These are phyloP conservation scores for Circaetus cinerascens DNA, from an alignment of 2,113 vertebrate species.

Conservation along the genomic window DNA sequence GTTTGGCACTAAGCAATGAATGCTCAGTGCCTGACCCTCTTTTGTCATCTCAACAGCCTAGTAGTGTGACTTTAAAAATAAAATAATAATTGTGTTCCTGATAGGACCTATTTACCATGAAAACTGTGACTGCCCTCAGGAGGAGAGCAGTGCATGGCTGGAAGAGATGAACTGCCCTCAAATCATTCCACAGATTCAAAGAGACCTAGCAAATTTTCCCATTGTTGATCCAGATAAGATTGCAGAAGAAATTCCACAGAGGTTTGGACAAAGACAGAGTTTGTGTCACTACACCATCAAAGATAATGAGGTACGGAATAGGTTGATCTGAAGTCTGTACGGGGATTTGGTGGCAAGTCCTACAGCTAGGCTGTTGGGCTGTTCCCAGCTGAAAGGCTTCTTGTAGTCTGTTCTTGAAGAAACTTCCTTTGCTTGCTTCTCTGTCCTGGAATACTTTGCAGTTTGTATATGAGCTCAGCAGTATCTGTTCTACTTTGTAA, in stretches of 20 bases:
- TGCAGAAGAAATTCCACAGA: slow-evolving; percentile 85
- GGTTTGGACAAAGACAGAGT: slow-evolving; percentile 94
- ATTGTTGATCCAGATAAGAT: slow-evolving; percentile 86
- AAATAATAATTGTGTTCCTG: not conserved
- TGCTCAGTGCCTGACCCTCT: not conserved
- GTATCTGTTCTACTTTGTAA: not conserved
- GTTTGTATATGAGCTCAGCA: not conserved
- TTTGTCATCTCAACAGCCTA: not conserved
- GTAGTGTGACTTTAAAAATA: not conserved
- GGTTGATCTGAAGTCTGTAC: not conserved
- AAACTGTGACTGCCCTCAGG: slow-evolving; percentile 89
- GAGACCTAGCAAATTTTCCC: slow-evolving; percentile 81
- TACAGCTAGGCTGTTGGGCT: not conserved
- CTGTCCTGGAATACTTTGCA: not conserved
- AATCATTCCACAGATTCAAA: slow-evolving; percentile 86
- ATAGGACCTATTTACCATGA: slow-evolving; percentile 93
- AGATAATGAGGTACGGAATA: slow-evolving; percentile 85
- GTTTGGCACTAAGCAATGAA: not conserved
- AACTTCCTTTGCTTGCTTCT: not conserved
- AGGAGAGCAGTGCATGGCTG: slow-evolving; percentile 80
- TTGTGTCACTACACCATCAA: slow-evolving; percentile 97
- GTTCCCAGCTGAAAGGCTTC: not conserved
- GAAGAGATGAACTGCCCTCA: slow-evolving; percentile 86
- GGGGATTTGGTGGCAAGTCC: not conserved
- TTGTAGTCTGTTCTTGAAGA: not conserved